A percentile compares a stretch with the other conserved stretches of the same genome.
phyloP scores from a whole-genome alignment of 2,113 vertebrate species.

The Bubalus kerabau region DNA sequence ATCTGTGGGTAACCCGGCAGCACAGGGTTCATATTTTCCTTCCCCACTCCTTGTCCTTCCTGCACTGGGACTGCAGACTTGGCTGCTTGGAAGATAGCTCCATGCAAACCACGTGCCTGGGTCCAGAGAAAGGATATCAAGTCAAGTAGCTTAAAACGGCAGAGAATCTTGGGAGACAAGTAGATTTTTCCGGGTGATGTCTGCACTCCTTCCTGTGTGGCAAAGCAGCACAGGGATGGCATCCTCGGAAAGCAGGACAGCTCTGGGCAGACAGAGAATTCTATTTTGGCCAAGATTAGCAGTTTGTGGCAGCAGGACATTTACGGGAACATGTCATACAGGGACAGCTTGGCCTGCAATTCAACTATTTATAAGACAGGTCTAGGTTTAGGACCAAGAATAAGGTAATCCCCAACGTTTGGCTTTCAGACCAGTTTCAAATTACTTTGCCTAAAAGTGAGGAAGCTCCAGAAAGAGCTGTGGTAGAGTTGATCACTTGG shows the following conservation, averaged over 20 bases:
- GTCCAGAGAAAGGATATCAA: background rate
- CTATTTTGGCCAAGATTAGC: slow-evolving; percentile 25
- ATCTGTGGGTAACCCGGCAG: fast-evolving
- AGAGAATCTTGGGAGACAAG: background rate
- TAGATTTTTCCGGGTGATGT: background rate
- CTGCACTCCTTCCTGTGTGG: background rate
- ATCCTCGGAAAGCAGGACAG: background rate
- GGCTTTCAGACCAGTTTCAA: slow-evolving; percentile 1
- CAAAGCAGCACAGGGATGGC: background rate
- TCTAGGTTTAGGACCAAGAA: slow-evolving; percentile 36
- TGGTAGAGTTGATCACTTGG: background rate
- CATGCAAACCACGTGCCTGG: background rate
- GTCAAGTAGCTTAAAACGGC: background rate
- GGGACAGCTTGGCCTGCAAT: slow-evolving; percentile 61
- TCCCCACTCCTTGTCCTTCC: too few species aligned
- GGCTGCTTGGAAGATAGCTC: background rate
- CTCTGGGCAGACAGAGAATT: background rate
- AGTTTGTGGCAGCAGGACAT: slow-evolving; percentile 25
- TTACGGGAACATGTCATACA: slow-evolving; percentile 41
- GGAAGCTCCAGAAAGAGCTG: background rate
- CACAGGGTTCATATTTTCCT: fast-evolving
- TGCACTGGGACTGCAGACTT: too few species aligned
- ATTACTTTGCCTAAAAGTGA: background rate
- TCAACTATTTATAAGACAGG: slow-evolving; percentile 50
- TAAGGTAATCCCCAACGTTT: background rate